Base-by-base conservation (phyloP, 2,888 invertebrate genomes). In the Philaethria dido region DNA sequence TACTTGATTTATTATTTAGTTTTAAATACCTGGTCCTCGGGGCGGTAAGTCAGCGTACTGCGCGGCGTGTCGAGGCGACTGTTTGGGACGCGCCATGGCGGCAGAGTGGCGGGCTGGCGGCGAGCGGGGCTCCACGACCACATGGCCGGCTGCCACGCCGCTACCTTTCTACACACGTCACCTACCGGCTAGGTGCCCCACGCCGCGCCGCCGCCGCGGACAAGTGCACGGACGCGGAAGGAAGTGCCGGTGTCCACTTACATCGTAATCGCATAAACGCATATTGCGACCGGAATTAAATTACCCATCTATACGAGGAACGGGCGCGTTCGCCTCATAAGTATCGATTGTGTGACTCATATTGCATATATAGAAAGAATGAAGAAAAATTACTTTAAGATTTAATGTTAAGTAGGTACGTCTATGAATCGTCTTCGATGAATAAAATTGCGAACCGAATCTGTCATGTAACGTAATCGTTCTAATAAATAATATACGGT, bases 61-160 rank as follows among this genome's bases (percentile, higher is more conserved):
- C 72, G 85, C 84, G 78, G 83, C 82, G 87, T 89, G 89, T 72
- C 93, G 90, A 76, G 90, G 81, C 88, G 92, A 88, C 89, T 89
- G 92, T 84, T 85, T 90, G 77, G 92, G 88, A 74, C 92, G 92
- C 82, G 89, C 90, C 92, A 92, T 92, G 83, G 80, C 82, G 81
- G 79, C 84, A 82, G 87, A 91, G 89, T 92, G 92, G 84, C 78
- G 86, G 86, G 79, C 81, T 72, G 70, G 66, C 71, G 59, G 82
- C 80, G 81, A 71, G 71, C 66, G 71, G 61, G 82, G 81, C 68
- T 44, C 45, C 52, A 44, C 52, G 63, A 54, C 22, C 16, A 20
- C 16, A 86, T 72, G 71, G 75, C 74, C 75, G 70, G 63, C 73
- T 74, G 76, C 77, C 78, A 75, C 73, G 75, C 72, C 71, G 73